Percentiles rank a stretch among this genome's conserved stretches.
These are phyloP conservation scores for Umimayanthus kanabou DNA, from an alignment of 92 coral and sea anemone species.

Conservation along the genomic window DNA sequence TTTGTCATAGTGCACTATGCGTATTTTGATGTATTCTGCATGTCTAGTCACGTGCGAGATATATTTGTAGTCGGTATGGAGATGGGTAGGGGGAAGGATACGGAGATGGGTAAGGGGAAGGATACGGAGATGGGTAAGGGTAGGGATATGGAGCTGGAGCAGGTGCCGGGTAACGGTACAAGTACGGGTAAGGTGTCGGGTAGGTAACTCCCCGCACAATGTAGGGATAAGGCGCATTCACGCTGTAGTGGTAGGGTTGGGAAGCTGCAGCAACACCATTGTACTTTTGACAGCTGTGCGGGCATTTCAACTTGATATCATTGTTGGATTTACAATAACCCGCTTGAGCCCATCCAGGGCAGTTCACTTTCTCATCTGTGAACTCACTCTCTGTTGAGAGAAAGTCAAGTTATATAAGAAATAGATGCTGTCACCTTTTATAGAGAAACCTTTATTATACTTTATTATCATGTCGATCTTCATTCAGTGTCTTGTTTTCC, in stretches of 20 bases:
- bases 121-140: neutral
- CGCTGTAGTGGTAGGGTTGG: conserved; percentile 45
- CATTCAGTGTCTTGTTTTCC: neutral
- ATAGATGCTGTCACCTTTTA: neutral
- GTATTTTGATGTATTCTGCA: no score
- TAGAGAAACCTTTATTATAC: neutral
- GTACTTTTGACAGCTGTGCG: conserved; percentile 66
- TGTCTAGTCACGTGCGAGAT: no score
- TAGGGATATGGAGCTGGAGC: conserved; percentile 6
- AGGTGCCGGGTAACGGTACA: conserved; percentile 14
- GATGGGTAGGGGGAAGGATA: neutral
- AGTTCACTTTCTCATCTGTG: conserved; percentile 54
- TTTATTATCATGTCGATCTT: neutral
- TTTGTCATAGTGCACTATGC: no score
- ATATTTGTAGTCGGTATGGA: no score
- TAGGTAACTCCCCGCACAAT: conserved; percentile 27
- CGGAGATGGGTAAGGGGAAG: neutral
- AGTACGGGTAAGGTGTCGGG: conserved; percentile 24
- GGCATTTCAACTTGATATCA: conserved; percentile 51
- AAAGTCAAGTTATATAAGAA: neutral
- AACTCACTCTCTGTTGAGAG: conserved; percentile 14
- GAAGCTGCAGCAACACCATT: conserved; percentile 26
- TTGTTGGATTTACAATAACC: conserved; percentile 55
- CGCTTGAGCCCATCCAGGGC: conserved; percentile 57
- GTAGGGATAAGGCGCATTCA: conserved; percentile 47